Percentiles rank a stretch among this genome's conserved stretches.
These are phyloP conservation scores for Lutjanus erythropterus DNA, from an alignment of 2,113 vertebrate genomes.

Conservation along the genomic window DNA sequence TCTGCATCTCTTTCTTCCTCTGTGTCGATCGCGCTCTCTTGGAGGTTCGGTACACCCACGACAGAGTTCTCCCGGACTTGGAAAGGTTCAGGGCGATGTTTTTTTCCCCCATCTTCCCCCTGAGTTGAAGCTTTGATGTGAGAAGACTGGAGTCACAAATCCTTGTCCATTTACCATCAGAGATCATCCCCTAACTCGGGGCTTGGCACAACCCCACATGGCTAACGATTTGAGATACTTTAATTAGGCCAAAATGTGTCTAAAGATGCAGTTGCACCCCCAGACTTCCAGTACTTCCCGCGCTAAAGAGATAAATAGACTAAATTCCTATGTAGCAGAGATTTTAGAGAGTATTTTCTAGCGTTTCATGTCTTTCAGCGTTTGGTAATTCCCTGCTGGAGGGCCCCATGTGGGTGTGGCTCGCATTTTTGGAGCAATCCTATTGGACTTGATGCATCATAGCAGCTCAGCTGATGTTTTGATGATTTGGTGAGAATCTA, in stretches of 20 bases:
- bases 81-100: slow-evolving; percentile 71
- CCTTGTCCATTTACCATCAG: slow-evolving; percentile 82
- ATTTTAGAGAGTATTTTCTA: slow-evolving; percentile 68
- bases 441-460: slow-evolving; percentile 12
- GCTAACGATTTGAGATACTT: slow-evolving; percentile 80
- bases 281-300: slow-evolving; percentile 57
- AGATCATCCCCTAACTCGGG: slow-evolving; percentile 71
- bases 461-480: slow-evolving; percentile 48
- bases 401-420: slow-evolving; percentile 56
- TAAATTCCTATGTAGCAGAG: slow-evolving; percentile 60
- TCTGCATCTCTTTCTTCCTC: slow-evolving; percentile 35
- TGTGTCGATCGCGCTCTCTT: slow-evolving; percentile 8
- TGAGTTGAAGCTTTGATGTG: slow-evolving; percentile 81
- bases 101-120: slow-evolving; percentile 48
- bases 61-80: slow-evolving; percentile 69
- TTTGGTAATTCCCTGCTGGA: slow-evolving; percentile 64
- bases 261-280: slow-evolving; percentile 75
- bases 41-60: slow-evolving; percentile 62
- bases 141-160: slow-evolving; percentile 76
- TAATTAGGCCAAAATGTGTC: slow-evolving; percentile 84
- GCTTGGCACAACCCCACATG: slow-evolving; percentile 76
- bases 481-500: slow-evolving; percentile 39
- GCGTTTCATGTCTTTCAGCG: slow-evolving; percentile 61
- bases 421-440: slow-evolving; percentile 5
- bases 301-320: slow-evolving; percentile 75